phyloP scores from a whole-genome alignment of 2,797 vertebrate species.

The Microcaecilia unicolor region DNA sequence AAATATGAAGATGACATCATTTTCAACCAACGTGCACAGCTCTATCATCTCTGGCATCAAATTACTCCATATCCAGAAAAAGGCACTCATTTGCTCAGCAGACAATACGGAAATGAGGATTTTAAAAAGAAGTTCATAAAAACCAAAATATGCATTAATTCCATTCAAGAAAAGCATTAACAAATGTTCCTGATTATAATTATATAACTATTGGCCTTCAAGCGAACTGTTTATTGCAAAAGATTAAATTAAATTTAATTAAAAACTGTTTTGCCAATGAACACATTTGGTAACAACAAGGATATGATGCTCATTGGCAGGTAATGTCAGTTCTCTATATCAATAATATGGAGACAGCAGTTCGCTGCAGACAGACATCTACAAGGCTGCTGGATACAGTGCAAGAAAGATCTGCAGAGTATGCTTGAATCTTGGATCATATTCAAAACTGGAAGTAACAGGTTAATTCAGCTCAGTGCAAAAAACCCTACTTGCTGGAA shows the following conservation, averaged over 20 bases:
- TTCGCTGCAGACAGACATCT: too few relatives aligned
- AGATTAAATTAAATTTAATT: neutral
- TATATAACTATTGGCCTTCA: neutral
- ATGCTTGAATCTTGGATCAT: neutral
- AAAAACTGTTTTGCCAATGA: neutral
- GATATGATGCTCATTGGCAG: neutral
- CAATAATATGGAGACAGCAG: too few relatives aligned
- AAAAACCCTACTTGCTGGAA: neutral
- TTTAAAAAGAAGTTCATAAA: neutral
- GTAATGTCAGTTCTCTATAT: too few relatives aligned
- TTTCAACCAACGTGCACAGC: too few relatives aligned
- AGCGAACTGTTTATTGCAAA: neutral
- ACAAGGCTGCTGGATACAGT: neutral
- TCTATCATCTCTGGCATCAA: too few relatives aligned
- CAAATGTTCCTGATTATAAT: neutral
- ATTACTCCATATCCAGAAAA: conserved; percentile 1
- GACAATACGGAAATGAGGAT: neutral
- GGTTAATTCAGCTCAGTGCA: neutral
- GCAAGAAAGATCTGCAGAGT: neutral
- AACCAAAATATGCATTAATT: neutral
- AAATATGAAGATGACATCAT: too few relatives aligned
- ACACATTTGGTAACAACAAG: fast-evolving
- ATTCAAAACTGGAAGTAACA: conserved; percentile 1
- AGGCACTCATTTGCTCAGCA: neutral
- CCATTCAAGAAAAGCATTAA: neutral